phyloP scores from a whole-genome alignment of 2,113 vertebrate genomes.

The Otus sunia region DNA sequence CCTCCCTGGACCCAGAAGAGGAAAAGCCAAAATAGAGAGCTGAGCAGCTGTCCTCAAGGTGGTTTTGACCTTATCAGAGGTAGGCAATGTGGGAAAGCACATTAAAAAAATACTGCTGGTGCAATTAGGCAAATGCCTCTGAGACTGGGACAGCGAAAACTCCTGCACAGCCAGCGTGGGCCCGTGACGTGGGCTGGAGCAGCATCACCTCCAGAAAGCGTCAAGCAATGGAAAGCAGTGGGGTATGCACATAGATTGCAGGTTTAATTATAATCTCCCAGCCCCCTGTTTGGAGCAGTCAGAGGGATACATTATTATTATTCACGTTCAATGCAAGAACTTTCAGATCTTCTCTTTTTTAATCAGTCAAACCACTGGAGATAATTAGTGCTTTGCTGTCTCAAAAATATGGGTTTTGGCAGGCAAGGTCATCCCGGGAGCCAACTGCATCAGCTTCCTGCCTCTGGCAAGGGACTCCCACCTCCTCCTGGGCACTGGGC shows the following conservation, averaged over 20 bases:
- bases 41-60: slow-evolving; percentile 38
- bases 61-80: slow-evolving; percentile 35
- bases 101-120: not conserved
- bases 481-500: not conserved
- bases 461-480: not conserved
- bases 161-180: not conserved
- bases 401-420: not conserved
- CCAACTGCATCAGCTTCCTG: not conserved
- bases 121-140: not conserved
- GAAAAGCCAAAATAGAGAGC: not conserved
- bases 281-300: not conserved
- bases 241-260: not conserved
- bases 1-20: not conserved
- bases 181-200: not conserved
- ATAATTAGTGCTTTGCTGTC: not conserved
- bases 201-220: not conserved
- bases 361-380: not conserved
- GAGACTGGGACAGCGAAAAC: not conserved
- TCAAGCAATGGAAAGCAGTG: not conserved
- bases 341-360: not conserved
- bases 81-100: not conserved
- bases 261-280: not conserved
- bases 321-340: not conserved
- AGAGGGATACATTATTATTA: not conserved
- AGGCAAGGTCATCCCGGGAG: not conserved